Base-by-base conservation (phyloP, 1,140 invertebrate genomes). In the Tetragnatha versicolor region DNA sequence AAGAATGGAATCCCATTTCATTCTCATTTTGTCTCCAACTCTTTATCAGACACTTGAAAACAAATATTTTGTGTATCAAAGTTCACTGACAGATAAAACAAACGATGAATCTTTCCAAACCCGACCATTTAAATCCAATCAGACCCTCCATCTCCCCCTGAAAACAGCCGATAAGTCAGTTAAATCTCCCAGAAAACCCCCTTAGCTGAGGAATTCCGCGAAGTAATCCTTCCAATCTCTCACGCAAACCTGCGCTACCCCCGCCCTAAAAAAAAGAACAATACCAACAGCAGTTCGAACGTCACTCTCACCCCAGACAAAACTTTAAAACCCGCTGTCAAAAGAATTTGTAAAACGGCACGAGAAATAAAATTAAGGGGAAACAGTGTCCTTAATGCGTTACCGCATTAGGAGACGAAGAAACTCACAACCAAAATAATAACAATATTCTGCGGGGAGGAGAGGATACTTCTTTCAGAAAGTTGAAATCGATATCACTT, bases 401-500 rank as follows among this genome's bases (percentile, higher is more conserved):
- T 58, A 4, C 27, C 31, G 29, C 55, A 58, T 58, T 58, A 58
- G 55, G 55, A 58, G 55, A 58, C 27, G 14, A 33, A 58, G 55
- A 58, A 58, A 58, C 29, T 58, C 29, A 20, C 55, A n/a, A 20
- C 5, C 29, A 58, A 58, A 58, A 58, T 58, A 58, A 58, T 58
- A 58, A 58, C 55, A 58, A 58, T 58, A 58, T 58, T 58, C 29
- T 4, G 27, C 3, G n/a, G 14, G 27, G 5, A n/a, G 35, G 29
- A 22, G 49, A 33, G 29, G 35, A 31, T 1, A 31, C 55, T 31
- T 58, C 35, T 31, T 35, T 58, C 55, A 42, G 33, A 39, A 63
- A 63, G 33, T 63, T 63, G 60, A 63, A 63, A 63, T 63, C 60
- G 37, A 63, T 63, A 63, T 63, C 60, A 39, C 60, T 63, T 63